phyloP scores from a whole-genome alignment of 53 echinoderm and acorn worm genomes.

The Zoroaster sp. region DNA sequence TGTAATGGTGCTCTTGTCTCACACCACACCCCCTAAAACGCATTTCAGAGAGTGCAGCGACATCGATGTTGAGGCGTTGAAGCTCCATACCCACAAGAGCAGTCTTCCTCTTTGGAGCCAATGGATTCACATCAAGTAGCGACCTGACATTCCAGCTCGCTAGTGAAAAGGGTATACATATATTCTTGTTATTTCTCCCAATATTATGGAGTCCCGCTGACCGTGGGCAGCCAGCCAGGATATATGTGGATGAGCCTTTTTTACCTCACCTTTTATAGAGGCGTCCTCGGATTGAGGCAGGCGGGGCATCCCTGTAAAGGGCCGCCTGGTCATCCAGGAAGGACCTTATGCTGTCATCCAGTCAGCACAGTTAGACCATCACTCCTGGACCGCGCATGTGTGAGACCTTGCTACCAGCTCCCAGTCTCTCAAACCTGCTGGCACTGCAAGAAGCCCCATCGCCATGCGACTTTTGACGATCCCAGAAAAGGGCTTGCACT shows the following conservation, averaged over 20 bases:
- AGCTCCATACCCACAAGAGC: not conserved
- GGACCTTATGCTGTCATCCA: slow-evolving; percentile 14
- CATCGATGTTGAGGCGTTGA: not conserved
- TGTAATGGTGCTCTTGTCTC: not conserved
- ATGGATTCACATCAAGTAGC: too few species aligned
- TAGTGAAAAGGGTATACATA: not conserved
- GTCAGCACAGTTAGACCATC: not conserved
- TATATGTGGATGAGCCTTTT: not conserved
- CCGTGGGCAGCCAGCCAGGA: slow-evolving; percentile 19
- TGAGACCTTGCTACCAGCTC: slow-evolving; percentile 14
- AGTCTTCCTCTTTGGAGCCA: not conserved
- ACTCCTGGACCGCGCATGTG: slow-evolving; percentile 24
- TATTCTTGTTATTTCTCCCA: not conserved
- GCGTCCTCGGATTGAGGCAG: slow-evolving; percentile 33
- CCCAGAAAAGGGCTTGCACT: too few species aligned
- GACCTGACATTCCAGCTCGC: too few species aligned
- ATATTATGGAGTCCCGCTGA: not conserved
- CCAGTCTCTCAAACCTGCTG: slow-evolving; percentile 43
- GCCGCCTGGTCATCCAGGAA: slow-evolving; percentile 15
- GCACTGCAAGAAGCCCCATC: too few species aligned
- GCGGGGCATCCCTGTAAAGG: slow-evolving; percentile 11
- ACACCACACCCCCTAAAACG: not conserved
- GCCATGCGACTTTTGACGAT: too few species aligned
- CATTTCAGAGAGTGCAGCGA: slow-evolving; percentile 2
- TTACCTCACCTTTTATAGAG: slow-evolving; percentile 27